Evolutionary conservation across 2,797 vertebrate species (phyloP), one percentile per base, ranked within the genome.

Genomic region (Onychomys torridus): DNA sequence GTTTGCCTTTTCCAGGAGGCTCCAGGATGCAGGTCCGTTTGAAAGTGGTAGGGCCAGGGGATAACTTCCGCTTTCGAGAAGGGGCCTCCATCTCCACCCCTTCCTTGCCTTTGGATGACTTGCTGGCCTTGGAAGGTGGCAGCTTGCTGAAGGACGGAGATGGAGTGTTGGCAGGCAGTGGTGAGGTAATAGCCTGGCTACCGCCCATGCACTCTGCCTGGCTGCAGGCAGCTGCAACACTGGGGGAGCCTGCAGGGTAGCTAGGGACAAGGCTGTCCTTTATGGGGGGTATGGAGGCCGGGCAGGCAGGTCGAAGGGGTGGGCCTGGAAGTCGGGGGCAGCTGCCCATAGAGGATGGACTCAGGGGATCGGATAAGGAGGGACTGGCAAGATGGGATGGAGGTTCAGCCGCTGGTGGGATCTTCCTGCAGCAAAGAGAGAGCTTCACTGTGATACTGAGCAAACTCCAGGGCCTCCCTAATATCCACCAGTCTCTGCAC

Each of bases 1-100:
- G 98, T 69, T 99, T 99, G 95, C 98, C 98, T 95, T 99, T 98
- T 93, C 99, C 99, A 89, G 99, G 98, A 75, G 99, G 98, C 55
- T 99, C 98, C 90, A 98, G 97, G 61, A 98, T 96, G 96, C 99
- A 99, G 98, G 99, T 99, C 98, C 99, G 99, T 98, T 99, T 99
- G 19, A 99, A 99, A 61, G 99, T 99, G 5, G 99, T 98, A 69
- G 99, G 98, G 76, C 99, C 98, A 0, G 98, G 98, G 0, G 99
- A 98, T 83, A 98, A 98, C 97, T 99, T 99, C 71, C 99, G 99
- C 89, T 99, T 99, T 69, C 99, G 98, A 55, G 98, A 98, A 5
- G 98, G 94, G 7, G 98, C 98, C 0, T 99, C 98, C 0, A 98
- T 55, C 19, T 98, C 98, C 0, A 73, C 69, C 85, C 98, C 98